phyloP scores from a whole-genome alignment of 30 jellyfish, hydroid and myxozoan species.

The Hydractinia symbiolongicarpus region DNA sequence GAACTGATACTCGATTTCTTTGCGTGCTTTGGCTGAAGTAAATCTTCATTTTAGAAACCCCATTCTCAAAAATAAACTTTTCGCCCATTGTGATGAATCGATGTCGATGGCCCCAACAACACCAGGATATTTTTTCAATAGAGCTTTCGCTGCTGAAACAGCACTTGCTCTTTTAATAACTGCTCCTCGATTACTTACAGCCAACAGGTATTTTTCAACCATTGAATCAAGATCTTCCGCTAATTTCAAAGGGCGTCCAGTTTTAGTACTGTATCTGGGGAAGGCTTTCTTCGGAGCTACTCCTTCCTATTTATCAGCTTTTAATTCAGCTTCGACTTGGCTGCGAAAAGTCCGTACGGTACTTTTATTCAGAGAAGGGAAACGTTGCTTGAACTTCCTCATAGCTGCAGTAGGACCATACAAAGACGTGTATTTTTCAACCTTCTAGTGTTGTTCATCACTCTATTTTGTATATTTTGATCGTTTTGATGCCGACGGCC shows the following conservation, averaged over 20 bases:
- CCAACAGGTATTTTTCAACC: neutral
- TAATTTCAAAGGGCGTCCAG: neutral
- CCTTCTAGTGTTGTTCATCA: neutral
- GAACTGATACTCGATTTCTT: slow-evolving; percentile 1
- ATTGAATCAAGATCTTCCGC: neutral
- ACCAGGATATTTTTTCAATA: neutral
- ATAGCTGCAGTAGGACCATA: no score
- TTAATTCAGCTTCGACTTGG: neutral
- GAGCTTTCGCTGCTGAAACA: neutral
- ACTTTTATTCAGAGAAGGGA: neutral
- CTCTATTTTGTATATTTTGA: slow-evolving; percentile 3
- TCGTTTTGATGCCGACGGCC: slow-evolving; percentile 17
- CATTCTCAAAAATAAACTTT: neutral
- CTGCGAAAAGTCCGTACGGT: slow-evolving; percentile 2
- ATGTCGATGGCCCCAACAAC: neutral
- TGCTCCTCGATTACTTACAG: neutral
- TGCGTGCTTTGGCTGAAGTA: slow-evolving; percentile 7
- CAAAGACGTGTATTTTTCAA: neutral
- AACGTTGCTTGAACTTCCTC: no score
- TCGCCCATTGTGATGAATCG: neutral
- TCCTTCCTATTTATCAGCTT: neutral
- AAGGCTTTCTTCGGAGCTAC: neutral
- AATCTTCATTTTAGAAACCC: neutral
- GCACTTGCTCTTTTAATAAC: neutral
- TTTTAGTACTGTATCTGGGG: neutral